phyloP scores from a whole-genome alignment of 2,113 vertebrate genomes.

The Cyanoramphus novaezelandiae region DNA sequence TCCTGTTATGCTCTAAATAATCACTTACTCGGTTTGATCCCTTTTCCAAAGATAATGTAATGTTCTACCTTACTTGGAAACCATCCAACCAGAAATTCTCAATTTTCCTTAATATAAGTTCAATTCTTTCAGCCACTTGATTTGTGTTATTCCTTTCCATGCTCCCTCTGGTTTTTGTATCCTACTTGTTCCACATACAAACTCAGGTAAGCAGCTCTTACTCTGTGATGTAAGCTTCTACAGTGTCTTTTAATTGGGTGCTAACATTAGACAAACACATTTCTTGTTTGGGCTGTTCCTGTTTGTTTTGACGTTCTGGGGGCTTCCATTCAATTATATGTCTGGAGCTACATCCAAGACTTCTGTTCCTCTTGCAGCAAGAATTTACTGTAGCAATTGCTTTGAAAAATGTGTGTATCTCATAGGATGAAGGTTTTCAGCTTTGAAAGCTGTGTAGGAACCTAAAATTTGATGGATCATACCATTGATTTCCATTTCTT shows the following conservation, averaged over 20 bases:
- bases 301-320: background rate
- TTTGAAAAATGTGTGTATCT: background rate
- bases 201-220: conserved; percentile 40
- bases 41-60: conserved; percentile 34
- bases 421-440: background rate
- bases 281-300: background rate
- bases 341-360: background rate
- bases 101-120: conserved; percentile 28
- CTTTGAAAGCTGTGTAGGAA: background rate
- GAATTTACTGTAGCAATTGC: background rate
- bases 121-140: conserved; percentile 21
- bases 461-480: background rate
- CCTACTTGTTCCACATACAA: background rate
- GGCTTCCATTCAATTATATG: background rate
- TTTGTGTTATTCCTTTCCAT: conserved; percentile 66
- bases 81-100: background rate
- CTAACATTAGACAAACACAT: background rate
- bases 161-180: conserved; percentile 20
- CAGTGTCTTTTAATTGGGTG: background rate
- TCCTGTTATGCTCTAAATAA: conserved; percentile 36
- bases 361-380: background rate
- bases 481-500: background rate
- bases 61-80: conserved; percentile 24
- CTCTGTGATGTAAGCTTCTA: background rate
- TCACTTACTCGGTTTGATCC: conserved; percentile 46